Percentiles rank a stretch among this genome's conserved stretches.
Conservation (phyloP, 1,140 invertebrate genomes). For the Hylaeus volcanicus region DNA sequence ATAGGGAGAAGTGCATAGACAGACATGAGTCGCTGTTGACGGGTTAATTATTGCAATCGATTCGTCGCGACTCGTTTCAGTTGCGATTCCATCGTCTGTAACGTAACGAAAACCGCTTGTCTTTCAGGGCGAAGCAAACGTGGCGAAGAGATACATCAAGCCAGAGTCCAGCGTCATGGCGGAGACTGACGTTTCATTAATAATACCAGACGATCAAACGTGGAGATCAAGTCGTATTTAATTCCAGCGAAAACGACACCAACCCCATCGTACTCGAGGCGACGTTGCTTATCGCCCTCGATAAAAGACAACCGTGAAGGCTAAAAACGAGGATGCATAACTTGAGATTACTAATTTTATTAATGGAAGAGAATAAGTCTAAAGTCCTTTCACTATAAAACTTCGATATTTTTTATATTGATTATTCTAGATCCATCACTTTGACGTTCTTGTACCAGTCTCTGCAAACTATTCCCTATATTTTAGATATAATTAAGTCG, state of each 20-base stretch:
- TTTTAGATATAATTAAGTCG: no score
- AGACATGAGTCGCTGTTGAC: not conserved
- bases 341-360: no score
- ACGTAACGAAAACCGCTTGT: not conserved
- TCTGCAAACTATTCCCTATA: no score
- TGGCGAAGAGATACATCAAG: constrained; percentile 1
- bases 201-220: not conserved
- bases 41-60: constrained; percentile 22
- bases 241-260: not conserved
- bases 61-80: not conserved
- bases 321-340: no score
- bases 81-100: not conserved
- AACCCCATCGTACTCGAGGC: no score
- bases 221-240: not conserved
- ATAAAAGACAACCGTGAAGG: not conserved
- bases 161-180: not conserved
- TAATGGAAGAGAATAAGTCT: no score
- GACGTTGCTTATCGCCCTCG: not conserved
- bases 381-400: no score
- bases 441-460: no score
- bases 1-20: not conserved
- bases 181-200: not conserved
- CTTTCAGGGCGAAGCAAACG: not conserved
- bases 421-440: no score
- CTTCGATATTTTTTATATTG: no score